Evolutionary conservation across 2,797 vertebrate genomes (phyloP).

Genomic region (Sebastes melanostomus): DNA sequence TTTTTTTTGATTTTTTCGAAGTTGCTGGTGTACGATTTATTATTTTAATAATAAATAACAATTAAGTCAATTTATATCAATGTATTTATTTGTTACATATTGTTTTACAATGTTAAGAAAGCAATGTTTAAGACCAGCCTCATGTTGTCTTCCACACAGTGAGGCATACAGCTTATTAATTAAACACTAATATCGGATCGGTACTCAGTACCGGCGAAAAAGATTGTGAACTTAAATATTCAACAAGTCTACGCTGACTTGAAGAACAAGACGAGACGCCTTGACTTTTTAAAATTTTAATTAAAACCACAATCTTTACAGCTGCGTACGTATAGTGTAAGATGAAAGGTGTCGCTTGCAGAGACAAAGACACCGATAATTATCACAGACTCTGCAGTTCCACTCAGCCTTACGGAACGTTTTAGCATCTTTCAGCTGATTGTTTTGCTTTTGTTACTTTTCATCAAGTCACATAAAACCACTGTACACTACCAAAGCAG

Average conservation of each 20-base stretch:
- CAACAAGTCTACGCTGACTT: background rate
- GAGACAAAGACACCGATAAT: background rate
- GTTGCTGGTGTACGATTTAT: too few species aligned
- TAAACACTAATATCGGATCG: too few species aligned
- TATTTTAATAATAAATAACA: too few species aligned
- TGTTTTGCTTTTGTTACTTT: background rate
- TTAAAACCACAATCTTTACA: background rate
- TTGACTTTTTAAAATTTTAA: background rate
- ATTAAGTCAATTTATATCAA: too few species aligned
- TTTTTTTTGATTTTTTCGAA: too few species aligned
- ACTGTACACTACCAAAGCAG: background rate
- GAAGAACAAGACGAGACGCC: background rate
- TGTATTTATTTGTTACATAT: too few species aligned
- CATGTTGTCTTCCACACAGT: too few species aligned
- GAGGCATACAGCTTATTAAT: too few species aligned
- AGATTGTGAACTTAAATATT: background rate
- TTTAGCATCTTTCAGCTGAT: background rate
- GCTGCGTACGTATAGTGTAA: background rate
- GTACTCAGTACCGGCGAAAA: too few species aligned
- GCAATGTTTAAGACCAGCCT: too few species aligned
- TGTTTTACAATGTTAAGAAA: too few species aligned
- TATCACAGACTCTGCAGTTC: background rate
- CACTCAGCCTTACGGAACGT: fast-evolving
- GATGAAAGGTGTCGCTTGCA: background rate
- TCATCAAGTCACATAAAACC: background rate